These are phyloP conservation scores for Camptogramma bilineatum DNA, from an alignment of 2,888 invertebrate genomes.

Conservation along the genomic window DNA sequence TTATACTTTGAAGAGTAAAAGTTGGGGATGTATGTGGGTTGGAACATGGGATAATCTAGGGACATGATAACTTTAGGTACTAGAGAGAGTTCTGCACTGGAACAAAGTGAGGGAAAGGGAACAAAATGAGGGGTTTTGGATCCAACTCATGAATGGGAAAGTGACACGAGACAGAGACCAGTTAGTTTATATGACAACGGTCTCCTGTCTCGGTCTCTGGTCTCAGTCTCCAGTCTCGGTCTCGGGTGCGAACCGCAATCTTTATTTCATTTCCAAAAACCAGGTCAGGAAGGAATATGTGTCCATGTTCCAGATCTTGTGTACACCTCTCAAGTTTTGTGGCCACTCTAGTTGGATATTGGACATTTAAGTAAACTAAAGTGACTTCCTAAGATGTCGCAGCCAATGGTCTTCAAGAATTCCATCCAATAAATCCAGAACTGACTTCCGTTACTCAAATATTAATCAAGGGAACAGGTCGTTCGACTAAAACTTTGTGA, in stretches of 20 bases:
- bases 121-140: too few relatives aligned
- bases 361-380: not conserved
- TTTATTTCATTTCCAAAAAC: too few relatives aligned
- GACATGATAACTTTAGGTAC: not conserved
- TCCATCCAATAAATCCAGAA: slow-evolving; percentile 17
- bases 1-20: slow-evolving; percentile 13
- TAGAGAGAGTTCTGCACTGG: too few relatives aligned
- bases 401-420: not conserved
- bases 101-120: not conserved
- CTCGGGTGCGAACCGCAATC: too few relatives aligned
- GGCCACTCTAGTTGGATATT: not conserved
- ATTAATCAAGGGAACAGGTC: slow-evolving; percentile 34
- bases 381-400: not conserved
- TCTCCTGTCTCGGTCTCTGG: too few relatives aligned
- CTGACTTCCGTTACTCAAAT: slow-evolving; percentile 27
- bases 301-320: too few relatives aligned
- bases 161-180: too few relatives aligned
- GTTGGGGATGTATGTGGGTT: slow-evolving; percentile 6
- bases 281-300: too few relatives aligned
- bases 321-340: too few relatives aligned
- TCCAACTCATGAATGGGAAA: too few relatives aligned
- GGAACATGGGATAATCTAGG: not conserved
- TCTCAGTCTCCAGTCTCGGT: too few relatives aligned
- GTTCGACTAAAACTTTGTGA: slow-evolving; percentile 27
- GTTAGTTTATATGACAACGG: too few relatives aligned